phyloP scores from a whole-genome alignment of 2,888 invertebrate genomes.

The Eupithecia inturbata region DNA sequence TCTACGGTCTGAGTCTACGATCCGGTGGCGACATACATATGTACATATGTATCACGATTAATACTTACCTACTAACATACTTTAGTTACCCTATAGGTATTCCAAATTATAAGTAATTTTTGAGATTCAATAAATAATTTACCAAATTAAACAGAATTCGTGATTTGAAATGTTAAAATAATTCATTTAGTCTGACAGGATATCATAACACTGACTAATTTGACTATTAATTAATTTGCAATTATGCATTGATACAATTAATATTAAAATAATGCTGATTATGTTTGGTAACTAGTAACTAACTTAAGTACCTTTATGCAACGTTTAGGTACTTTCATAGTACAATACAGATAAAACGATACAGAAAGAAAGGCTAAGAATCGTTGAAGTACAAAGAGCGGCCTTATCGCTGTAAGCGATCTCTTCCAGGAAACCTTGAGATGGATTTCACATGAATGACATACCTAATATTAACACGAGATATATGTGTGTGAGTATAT shows the following conservation, averaged over 20 bases:
- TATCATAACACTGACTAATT: constrained; percentile 5
- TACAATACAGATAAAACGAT: too few relatives aligned
- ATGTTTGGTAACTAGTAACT: neutral
- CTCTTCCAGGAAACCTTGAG: too few relatives aligned
- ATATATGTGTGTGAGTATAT: too few relatives aligned
- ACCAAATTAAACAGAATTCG: neutral
- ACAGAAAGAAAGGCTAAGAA: too few relatives aligned
- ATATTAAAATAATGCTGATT: constrained; percentile 2
- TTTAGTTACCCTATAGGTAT: neutral
- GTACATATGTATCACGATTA: too few relatives aligned
- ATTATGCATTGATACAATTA: constrained; percentile 15
- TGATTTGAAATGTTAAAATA: constrained; percentile 20
- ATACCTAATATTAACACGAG: too few relatives aligned
- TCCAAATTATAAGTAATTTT: neutral
- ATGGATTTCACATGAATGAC: too few relatives aligned
- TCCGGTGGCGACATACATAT: too few relatives aligned
- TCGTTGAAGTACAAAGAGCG: too few relatives aligned
- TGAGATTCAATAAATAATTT: neutral
- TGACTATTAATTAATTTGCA: constrained; percentile 23
- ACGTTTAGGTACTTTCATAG: neutral
- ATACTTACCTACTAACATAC: too few relatives aligned
- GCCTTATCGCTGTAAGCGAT: too few relatives aligned
- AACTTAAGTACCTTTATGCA: neutral
- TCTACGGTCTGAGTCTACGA: too few relatives aligned
- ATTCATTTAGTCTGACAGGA: constrained; percentile 15